A percentile compares a stretch with the other conserved stretches of the same genome.
These are phyloP conservation scores for Tor tambroides DNA, from an alignment of 2,113 vertebrate species.

Conservation along the genomic window DNA sequence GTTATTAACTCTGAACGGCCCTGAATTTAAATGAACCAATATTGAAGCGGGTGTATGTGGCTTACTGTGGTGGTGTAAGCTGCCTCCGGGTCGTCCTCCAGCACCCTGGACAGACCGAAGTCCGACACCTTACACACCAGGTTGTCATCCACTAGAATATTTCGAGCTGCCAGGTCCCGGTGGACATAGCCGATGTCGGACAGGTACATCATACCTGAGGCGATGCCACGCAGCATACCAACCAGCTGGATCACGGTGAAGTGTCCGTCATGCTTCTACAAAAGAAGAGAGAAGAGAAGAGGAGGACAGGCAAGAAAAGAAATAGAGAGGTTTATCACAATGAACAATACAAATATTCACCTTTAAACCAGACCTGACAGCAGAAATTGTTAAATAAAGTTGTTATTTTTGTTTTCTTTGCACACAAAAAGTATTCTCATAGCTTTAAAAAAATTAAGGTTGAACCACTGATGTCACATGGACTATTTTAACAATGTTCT, in stretches of 20 bases:
- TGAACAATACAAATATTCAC: background rate
- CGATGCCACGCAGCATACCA: constrained; percentile 93
- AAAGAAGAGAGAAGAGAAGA: background rate
- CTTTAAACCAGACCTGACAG: background rate
- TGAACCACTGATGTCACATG: too few relatives aligned
- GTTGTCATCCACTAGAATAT: constrained; percentile 94
- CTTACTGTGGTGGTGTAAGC: constrained; percentile 76
- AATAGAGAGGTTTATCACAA: background rate
- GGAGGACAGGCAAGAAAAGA: background rate
- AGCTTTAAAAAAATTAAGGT: too few relatives aligned
- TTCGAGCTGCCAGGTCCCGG: constrained; percentile 82
- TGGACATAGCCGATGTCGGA: constrained; percentile 81
- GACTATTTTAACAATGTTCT: too few relatives aligned
- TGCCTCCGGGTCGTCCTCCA: constrained; percentile 84
- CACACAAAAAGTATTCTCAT: too few relatives aligned
- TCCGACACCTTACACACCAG: constrained; percentile 97
- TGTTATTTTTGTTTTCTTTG: too few relatives aligned
- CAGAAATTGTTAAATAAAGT: too few relatives aligned
- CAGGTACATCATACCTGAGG: constrained; percentile 82
- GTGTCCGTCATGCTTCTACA: constrained; percentile 92
- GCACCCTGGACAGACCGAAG: constrained; percentile 92
- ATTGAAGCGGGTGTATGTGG: constrained; percentile 34
- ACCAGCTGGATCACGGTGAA: constrained; percentile 96
- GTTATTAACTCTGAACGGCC: constrained; percentile 20
- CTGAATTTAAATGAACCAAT: constrained; percentile 23